phyloP scores from a whole-genome alignment of 2,113 vertebrate genomes.

The Tragelaphus buxtoni region DNA sequence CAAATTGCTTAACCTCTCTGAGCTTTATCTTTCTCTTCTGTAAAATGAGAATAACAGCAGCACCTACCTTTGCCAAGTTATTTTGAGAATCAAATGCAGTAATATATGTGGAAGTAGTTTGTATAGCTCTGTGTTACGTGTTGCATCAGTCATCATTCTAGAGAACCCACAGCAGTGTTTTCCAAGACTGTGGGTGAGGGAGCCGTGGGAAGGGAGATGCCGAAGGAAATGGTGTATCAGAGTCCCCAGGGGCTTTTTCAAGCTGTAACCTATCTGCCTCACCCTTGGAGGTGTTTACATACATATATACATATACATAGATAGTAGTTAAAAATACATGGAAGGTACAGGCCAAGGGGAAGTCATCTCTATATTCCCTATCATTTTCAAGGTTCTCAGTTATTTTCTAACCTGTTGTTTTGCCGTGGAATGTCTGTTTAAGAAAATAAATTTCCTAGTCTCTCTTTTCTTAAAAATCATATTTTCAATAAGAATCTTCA shows the following conservation, averaged over 20 bases:
- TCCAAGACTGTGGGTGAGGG: background rate
- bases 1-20: conserved; percentile 24
- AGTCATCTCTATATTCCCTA: background rate
- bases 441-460: background rate
- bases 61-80: conserved; percentile 2
- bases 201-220: too few relatives aligned
- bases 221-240: background rate
- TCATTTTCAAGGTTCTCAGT: background rate
- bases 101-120: background rate
- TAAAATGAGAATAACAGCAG: conserved; percentile 29
- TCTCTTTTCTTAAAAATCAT: background rate
- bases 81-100: conserved; percentile 30
- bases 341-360: background rate
- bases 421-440: background rate
- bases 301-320: background rate
- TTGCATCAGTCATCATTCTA: background rate
- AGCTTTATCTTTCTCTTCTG: conserved; percentile 28
- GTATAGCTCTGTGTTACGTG: background rate
- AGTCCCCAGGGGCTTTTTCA: background rate
- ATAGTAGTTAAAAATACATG: background rate
- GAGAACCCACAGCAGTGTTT: background rate
- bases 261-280: background rate
- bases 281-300: background rate
- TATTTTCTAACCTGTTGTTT: conserved; percentile 26
- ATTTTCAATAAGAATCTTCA: conserved; percentile 12